phyloP scores from a whole-genome alignment of 1,140 invertebrate genomes.

The Notospermus geniculatus region DNA sequence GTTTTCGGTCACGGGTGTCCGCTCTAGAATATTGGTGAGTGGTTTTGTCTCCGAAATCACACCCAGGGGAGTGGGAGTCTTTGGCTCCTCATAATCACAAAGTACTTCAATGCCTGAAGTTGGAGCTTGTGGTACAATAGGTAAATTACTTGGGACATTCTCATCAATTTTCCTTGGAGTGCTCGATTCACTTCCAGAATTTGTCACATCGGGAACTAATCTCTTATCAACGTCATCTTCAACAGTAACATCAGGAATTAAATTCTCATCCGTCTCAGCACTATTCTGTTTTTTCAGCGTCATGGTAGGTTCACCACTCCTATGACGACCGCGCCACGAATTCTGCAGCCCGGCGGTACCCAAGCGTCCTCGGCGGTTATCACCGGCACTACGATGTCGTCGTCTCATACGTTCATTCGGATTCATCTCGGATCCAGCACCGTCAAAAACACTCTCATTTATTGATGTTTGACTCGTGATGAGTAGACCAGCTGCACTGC shows the following conservation, averaged over 20 bases:
- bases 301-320: constrained; percentile 28
- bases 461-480: constrained; percentile 56
- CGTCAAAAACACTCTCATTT: constrained; percentile 23
- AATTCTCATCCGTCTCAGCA: neutral
- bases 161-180: neutral
- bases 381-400: constrained; percentile 48
- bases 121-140: no score
- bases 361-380: neutral
- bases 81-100: constrained; percentile 8
- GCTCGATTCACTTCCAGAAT: neutral
- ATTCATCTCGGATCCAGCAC: constrained; percentile 19
- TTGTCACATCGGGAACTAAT: neutral
- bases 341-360: constrained; percentile 28
- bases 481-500: constrained; percentile 64
- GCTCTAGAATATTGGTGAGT: constrained; percentile 7
- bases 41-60: neutral
- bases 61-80: constrained; percentile 7
- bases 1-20: constrained; percentile 83
- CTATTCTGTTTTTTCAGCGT: neutral
- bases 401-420: constrained; percentile 30
- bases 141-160: no score
- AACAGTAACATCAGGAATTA: neutral
- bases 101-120: no score
- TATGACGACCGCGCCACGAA: constrained; percentile 33
- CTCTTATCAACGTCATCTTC: neutral